Percentiles rank a stretch among this genome's conserved stretches.
Conservation (phyloP, 2,888 invertebrate species). For the Matsumyia berberina region DNA sequence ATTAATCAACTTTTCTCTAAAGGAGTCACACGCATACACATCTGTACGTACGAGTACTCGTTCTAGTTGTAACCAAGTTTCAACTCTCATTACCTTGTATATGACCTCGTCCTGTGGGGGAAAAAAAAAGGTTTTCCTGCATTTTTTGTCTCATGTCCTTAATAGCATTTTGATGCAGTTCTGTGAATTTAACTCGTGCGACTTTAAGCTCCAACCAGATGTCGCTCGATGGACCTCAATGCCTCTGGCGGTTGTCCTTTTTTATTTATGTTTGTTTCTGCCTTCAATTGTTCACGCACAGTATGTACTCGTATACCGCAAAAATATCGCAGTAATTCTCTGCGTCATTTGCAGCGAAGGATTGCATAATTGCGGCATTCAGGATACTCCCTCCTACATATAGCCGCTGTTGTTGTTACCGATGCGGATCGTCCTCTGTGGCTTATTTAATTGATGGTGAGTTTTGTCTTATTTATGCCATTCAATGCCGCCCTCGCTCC, state of each 20-base stretch:
- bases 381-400: slow-evolving; percentile 7
- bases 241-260: background rate
- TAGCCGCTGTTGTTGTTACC: background rate
- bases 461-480: slow-evolving; percentile 34
- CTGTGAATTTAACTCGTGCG: slow-evolving; percentile 21
- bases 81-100: slow-evolving; percentile 35
- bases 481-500: background rate
- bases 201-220: slow-evolving; percentile 15
- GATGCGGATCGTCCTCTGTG: background rate
- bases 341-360: slow-evolving; percentile 30
- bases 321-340: slow-evolving; percentile 2
- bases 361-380: background rate
- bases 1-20: slow-evolving; percentile 41
- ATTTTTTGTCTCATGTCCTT: slow-evolving; percentile 3
- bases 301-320: background rate
- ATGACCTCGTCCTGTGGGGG: background rate
- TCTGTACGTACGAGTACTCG: background rate
- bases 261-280: slow-evolving; percentile 8
- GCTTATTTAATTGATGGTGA: slow-evolving; percentile 28
- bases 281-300: slow-evolving; percentile 24
- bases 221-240: slow-evolving; percentile 10
- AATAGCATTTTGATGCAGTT: slow-evolving; percentile 46
- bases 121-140: background rate
- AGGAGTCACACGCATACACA: slow-evolving; percentile 19
- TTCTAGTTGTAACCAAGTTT: slow-evolving; percentile 7